Base-by-base conservation (phyloP, 2,113 vertebrate genomes). In the Brachyhypopomus gauderio region DNA sequence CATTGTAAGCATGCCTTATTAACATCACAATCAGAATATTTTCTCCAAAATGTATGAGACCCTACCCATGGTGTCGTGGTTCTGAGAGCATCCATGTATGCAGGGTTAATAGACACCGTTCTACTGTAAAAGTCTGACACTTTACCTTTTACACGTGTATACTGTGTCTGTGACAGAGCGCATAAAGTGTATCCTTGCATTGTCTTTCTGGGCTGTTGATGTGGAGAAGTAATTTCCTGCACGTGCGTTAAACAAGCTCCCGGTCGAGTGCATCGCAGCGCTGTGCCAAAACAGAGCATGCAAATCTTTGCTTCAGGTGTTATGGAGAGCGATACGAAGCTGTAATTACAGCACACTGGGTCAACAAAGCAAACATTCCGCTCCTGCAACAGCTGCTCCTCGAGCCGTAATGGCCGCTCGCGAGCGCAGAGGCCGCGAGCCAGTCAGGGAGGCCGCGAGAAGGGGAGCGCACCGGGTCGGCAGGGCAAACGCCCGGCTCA, bases 231-330 rank as follows among this genome's bases (percentile, higher is more conserved):
- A 34, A 72, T 83, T 83, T 83, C 75, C 66, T 75, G 64, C 63
- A 38, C 83, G 70, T 87, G 86, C 81, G 81, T 84, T 83, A 83
- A 85, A 85, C 67, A 79, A 59, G 62, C 80, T 87, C 75, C 75
- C 74, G 63, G 83, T 75, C 52, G 73, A 86, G 77, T 73, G 72
- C 25, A 80, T 62, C n/a, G 66, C 75, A 62, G 55, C 62, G 60
- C 82, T 69, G 78, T 74, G 41, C 72, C 73, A 70, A 70, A 80
- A 77, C 83, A 74, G 17, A 81, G 81, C 87, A 87, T 73, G 86
- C 86, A 83, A 74, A 78, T 22, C 59, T 79, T 75, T 52, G 55
- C 83, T 81, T 41, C 63, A 36, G 79, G 84, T 59, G 45, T 76
- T 80, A 85, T 79, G 67, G 83, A 83, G 78, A 67, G 69, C 76